These are phyloP conservation scores for Apogon talboti DNA, from an alignment of 2,797 vertebrate genomes.

Conservation along the genomic window DNA sequence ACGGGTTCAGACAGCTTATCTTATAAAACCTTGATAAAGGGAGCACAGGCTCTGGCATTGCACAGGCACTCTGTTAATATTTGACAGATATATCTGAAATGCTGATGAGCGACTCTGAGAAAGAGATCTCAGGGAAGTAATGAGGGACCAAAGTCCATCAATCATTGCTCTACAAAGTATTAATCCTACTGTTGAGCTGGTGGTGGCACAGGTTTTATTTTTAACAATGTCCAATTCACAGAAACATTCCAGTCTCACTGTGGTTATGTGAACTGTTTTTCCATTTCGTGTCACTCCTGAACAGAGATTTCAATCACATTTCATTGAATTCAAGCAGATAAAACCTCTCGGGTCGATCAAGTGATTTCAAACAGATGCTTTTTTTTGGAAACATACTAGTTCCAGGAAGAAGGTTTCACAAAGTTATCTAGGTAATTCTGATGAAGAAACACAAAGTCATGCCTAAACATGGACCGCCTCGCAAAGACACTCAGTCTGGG, in stretches of 20 bases:
- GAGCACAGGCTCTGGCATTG: slow-evolving; percentile 66
- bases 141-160: slow-evolving; percentile 55
- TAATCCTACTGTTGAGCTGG: slow-evolving; percentile 1
- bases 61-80: slow-evolving; percentile 78
- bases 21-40: slow-evolving; percentile 65
- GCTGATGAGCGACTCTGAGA: slow-evolving; percentile 69
- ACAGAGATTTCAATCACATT: background rate
- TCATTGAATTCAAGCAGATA: background rate
- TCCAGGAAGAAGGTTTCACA: slow-evolving; percentile 10
- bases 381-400: background rate
- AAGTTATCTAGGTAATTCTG: background rate
- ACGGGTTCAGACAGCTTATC: slow-evolving; percentile 79
- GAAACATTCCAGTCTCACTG: background rate
- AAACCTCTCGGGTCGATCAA: background rate
- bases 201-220: slow-evolving; percentile 31
- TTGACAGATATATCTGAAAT: slow-evolving; percentile 71
- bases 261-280: background rate
- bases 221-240: background rate
- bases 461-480: background rate
- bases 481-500: background rate
- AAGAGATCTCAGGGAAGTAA: slow-evolving; percentile 55
- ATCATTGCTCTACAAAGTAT: slow-evolving; percentile 29
- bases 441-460: background rate
- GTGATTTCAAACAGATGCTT: slow-evolving; percentile 10
- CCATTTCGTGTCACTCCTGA: too few species aligned